Evolutionary conservation across 2,888 invertebrate genomes (phyloP).

Genomic region (Nomada ferruginata): DNA sequence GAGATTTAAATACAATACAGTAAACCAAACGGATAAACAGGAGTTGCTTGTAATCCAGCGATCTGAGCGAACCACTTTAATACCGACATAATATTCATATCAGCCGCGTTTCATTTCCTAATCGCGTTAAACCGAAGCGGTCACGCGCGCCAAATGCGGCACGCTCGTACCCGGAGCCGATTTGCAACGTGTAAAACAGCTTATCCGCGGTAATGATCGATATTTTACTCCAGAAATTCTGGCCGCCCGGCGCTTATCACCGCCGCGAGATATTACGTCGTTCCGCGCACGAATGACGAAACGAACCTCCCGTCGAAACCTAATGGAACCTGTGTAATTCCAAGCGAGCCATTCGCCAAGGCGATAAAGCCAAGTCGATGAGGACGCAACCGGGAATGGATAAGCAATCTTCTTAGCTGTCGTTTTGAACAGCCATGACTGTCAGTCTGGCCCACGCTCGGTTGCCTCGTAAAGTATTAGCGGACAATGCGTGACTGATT

Average conservation of each 20-base stretch:
- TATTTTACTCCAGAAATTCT: conserved; percentile 23
- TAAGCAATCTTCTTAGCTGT: conserved; percentile 70
- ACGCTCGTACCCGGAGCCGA: neutral
- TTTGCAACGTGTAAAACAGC: conserved; percentile 37
- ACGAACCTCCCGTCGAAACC: conserved; percentile 4
- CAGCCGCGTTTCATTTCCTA: conserved; percentile 15
- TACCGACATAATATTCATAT: neutral
- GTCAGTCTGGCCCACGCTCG: conserved; percentile 66
- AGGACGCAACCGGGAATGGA: conserved; percentile 67
- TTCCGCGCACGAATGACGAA: conserved; percentile 31
- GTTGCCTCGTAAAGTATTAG: conserved; percentile 67
- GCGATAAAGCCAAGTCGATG: conserved; percentile 59
- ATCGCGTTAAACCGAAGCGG: neutral
- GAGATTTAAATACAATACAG: too few relatives aligned
- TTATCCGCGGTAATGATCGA: conserved; percentile 47
- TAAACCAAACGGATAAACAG: neutral
- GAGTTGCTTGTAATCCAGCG: neutral
- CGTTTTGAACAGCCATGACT: conserved; percentile 69
- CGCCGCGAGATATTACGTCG: conserved; percentile 34
- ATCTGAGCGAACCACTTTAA: neutral
- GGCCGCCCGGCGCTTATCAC: conserved; percentile 35
- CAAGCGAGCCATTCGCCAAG: conserved; percentile 44
- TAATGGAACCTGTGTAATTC: conserved; percentile 52
- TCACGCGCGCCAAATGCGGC: neutral
- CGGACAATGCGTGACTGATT: conserved; percentile 71